A percentile compares a stretch with the other conserved stretches of the same genome.
phyloP scores from a whole-genome alignment of 2,888 invertebrate genomes.

The Peribatodes rhomboidaria region DNA sequence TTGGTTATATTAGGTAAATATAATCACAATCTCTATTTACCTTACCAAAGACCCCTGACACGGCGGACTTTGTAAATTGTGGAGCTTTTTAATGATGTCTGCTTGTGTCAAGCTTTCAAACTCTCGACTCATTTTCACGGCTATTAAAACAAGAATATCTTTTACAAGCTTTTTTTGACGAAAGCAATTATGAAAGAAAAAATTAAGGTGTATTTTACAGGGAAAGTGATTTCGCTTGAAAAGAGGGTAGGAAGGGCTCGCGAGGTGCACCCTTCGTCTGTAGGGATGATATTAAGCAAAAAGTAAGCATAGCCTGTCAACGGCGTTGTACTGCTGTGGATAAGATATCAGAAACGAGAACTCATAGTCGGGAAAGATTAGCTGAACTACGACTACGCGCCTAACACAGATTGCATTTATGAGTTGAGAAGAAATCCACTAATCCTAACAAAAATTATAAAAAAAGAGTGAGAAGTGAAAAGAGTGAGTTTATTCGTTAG shows the following conservation, averaged over 20 bases:
- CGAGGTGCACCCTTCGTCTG: slow-evolving; percentile 74
- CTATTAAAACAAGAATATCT: slow-evolving; percentile 47
- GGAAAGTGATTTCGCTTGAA: slow-evolving; percentile 78
- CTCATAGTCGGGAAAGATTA: background rate
- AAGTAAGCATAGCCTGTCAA: slow-evolving; percentile 59
- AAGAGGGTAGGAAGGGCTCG: slow-evolving; percentile 61
- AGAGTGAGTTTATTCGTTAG: too few relatives aligned
- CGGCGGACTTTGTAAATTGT: slow-evolving; percentile 1
- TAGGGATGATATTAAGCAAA: slow-evolving; percentile 78
- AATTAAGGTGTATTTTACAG: slow-evolving; percentile 55
- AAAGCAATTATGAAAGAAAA: slow-evolving; percentile 46
- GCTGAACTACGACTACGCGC: too few relatives aligned
- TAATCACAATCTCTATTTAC: too few relatives aligned
- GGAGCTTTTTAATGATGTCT: slow-evolving; percentile 27
- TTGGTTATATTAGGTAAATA: too few relatives aligned
- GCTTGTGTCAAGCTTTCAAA: slow-evolving; percentile 31
- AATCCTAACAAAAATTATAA: too few relatives aligned
- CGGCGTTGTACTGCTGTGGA: slow-evolving; percentile 55
- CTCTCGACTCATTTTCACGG: slow-evolving; percentile 42
- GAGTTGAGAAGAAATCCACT: too few relatives aligned
- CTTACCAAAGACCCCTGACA: too few relatives aligned
- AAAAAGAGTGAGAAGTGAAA: too few relatives aligned
- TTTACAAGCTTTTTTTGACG: slow-evolving; percentile 42
- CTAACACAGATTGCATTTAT: too few relatives aligned
- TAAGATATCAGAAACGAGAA: slow-evolving; percentile 26